A percentile compares a stretch with the other conserved stretches of the same genome.
phyloP scores from a whole-genome alignment of 2,888 invertebrate species.

The Microctonus brassicae region DNA sequence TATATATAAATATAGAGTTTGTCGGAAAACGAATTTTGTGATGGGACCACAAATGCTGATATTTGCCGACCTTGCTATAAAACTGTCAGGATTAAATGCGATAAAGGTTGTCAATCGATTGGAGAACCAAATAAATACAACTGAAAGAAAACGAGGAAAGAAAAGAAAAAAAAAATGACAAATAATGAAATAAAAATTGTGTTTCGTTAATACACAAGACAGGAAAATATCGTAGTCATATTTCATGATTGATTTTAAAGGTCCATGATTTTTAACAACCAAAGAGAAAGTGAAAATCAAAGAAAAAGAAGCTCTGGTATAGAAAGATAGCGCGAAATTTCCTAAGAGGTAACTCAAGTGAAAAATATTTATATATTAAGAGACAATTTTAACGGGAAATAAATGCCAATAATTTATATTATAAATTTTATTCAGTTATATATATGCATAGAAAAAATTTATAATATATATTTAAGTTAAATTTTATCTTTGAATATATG shows the following conservation, averaged over 20 bases:
- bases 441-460: no score
- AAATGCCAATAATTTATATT: no score
- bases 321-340: no score
- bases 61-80: neutral
- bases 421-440: no score
- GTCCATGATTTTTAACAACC: no score
- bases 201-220: slow-evolving; percentile 10
- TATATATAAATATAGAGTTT: neutral
- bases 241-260: slow-evolving; percentile 48
- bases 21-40: neutral
- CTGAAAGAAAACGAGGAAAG: neutral
- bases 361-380: no score
- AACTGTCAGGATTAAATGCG: slow-evolving; percentile 7
- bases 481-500: no score
- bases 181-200: slow-evolving; percentile 15
- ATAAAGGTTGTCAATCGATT: slow-evolving; percentile 20
- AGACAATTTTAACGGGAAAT: no score
- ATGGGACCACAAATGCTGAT: slow-evolving; percentile 8
- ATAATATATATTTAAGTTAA: no score
- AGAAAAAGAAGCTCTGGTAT: neutral
- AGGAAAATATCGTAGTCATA: slow-evolving; percentile 40
- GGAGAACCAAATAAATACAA: neutral
- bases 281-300: slow-evolving; percentile 10
- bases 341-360: no score
- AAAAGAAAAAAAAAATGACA: neutral